Evolutionary conservation across 2,797 vertebrate species (phyloP).

Genomic region (Enteromius treurensis): DNA sequence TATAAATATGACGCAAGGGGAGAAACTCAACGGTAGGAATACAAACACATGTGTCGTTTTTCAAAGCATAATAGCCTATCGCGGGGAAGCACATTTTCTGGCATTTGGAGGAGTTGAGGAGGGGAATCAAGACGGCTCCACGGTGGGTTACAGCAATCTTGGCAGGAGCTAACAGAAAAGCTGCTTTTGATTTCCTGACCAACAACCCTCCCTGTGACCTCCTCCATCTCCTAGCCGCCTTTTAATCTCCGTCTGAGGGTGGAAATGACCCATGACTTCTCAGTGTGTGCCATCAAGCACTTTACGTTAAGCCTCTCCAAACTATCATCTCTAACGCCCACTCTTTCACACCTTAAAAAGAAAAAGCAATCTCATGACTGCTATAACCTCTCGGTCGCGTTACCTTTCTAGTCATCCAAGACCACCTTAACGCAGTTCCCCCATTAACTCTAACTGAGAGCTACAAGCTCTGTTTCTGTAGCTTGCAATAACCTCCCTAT

Average conservation of each 20-base stretch:
- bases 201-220: slow-evolving; percentile 38
- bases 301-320: slow-evolving; percentile 29
- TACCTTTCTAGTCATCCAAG: slow-evolving; percentile 41
- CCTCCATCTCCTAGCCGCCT: slow-evolving; percentile 32
- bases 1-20: slow-evolving; percentile 31
- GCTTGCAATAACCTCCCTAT: not conserved
- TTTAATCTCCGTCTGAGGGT: slow-evolving; percentile 43
- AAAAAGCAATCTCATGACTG: slow-evolving; percentile 31
- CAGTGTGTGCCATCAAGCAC: slow-evolving; percentile 36
- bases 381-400: not conserved
- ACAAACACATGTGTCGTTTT: slow-evolving; percentile 3
- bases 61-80: slow-evolving; percentile 22
- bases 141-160: slow-evolving; percentile 8
- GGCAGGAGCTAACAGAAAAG: slow-evolving; percentile 43
- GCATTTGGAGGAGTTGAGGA: slow-evolving; percentile 13
- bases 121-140: slow-evolving; percentile 5
- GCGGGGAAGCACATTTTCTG: slow-evolving; percentile 30
- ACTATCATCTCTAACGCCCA: slow-evolving; percentile 39
- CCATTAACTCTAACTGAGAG: slow-evolving; percentile 15
- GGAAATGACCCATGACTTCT: slow-evolving; percentile 46
- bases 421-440: slow-evolving; percentile 40
- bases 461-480: slow-evolving; percentile 5
- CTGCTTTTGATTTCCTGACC: slow-evolving; percentile 49
- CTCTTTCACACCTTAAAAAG: slow-evolving; percentile 10
- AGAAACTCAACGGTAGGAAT: slow-evolving; percentile 15